Base-by-base conservation (phyloP, 2,113 vertebrate genomes). In the Nettapus auritus region DNA sequence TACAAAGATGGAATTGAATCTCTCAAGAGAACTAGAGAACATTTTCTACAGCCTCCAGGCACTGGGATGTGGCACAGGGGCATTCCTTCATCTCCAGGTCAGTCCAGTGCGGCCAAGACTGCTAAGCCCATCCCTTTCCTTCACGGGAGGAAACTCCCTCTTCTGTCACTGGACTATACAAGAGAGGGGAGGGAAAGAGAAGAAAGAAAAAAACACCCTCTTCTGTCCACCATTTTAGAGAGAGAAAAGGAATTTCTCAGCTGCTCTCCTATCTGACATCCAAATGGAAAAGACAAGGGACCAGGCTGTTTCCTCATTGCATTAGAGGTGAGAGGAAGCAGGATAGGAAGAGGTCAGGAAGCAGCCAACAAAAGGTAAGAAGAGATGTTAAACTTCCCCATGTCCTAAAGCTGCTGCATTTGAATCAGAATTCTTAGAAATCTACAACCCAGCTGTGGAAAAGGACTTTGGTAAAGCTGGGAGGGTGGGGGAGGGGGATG, bases 341-440 rank as follows among this genome's bases (percentile, higher is more conserved):
- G 70, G 44, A 90, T 1, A 94, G 90, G 60, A 97, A 93, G 71
- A 93, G 44, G 60, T 56, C 90, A 86, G 81, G 69, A 92, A 94
- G 77, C 81, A 87, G 81, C 34, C 88, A 93, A 64, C 26, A 50
- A 75, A 95, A 96, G 90, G 92, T 92, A 96, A 94, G 92, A 94
- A 67, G 73, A 93, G 82, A 93, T 76, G 76, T 53, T 91, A 92
- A 92, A 86, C 66, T 79, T 90, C 34, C 33, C 79, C 60, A 36
- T 19, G 13, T 53, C 69, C 55, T 93, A 81, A 87, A n/a, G 57
- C 86, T 74, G 59, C 59, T 71, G 62, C 74, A 82, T 86, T 86
- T 75, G 57, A 88, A 93, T 60, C 59, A 1, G 5, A 85, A 82
- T 76, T 89, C 86, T 87, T 82, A 94, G 42, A 92, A 90, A 90